These are phyloP conservation scores for Meiosimyza decipiens DNA, from an alignment of 2,888 invertebrate genomes.

Conservation along the genomic window DNA sequence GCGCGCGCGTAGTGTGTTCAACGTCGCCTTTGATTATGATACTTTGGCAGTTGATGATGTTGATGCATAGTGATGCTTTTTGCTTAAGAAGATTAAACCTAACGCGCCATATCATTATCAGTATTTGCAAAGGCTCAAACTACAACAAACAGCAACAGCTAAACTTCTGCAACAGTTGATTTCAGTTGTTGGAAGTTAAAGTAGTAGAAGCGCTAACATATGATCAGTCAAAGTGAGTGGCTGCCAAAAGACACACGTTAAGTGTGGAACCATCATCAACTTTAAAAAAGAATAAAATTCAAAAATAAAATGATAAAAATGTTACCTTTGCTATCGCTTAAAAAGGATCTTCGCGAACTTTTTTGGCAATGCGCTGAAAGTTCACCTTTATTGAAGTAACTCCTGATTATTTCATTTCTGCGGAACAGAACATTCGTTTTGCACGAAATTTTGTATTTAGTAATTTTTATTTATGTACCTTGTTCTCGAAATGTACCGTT, in stretches of 20 bases:
- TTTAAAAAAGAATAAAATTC: neutral
- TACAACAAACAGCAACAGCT: no score
- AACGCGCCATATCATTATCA: constrained; percentile 52
- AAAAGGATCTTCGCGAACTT: neutral
- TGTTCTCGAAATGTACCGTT: constrained; percentile 44
- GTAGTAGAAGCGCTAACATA: constrained; percentile 13
- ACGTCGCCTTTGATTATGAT: constrained; percentile 34
- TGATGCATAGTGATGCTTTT: constrained; percentile 44
- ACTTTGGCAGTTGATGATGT: constrained; percentile 40
- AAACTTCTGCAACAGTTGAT: no score
- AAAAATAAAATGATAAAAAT: constrained; percentile 19
- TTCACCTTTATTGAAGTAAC: neutral
- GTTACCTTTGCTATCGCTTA: neutral
- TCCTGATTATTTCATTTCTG: constrained; percentile 16
- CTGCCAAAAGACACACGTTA: constrained; percentile 30
- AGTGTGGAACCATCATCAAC: neutral
- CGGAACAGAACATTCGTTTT: neutral
- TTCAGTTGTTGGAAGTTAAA: neutral
- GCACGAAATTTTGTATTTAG: constrained; percentile 30
- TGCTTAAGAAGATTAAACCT: constrained; percentile 50
- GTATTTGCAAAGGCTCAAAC: constrained; percentile 25
- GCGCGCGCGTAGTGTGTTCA: neutral
- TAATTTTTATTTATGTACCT: neutral
- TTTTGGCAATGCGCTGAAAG: neutral
- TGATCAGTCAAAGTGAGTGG: constrained; percentile 29